Conservation (phyloP, 2,113 vertebrate species). For the Scomber colias region DNA sequence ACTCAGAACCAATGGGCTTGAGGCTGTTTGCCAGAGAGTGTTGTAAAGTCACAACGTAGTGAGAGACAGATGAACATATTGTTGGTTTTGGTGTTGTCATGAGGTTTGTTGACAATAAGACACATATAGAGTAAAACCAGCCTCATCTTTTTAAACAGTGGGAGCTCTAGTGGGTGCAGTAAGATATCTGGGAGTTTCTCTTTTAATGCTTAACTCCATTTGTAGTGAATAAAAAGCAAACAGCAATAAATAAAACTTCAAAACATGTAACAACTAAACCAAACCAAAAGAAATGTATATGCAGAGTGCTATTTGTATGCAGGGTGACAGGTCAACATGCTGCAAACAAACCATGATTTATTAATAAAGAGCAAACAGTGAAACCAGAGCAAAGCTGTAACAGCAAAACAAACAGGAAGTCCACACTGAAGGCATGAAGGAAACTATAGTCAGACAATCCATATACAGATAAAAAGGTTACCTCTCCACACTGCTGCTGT, state of each 20-base stretch:
- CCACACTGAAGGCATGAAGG: constrained; percentile 23
- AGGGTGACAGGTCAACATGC: neutral
- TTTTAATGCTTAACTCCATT: constrained; percentile 77
- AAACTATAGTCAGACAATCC: constrained; percentile 19
- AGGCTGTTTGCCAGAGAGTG: neutral
- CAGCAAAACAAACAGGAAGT: constrained; percentile 19
- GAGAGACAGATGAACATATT: neutral
- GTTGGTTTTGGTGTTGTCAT: neutral
- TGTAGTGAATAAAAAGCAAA: constrained; percentile 84
- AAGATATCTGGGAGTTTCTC: constrained; percentile 6
- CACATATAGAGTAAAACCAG: constrained; percentile 9
- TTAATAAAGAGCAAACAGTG: constrained; percentile 17
- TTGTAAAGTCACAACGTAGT: neutral
- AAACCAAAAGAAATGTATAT: constrained; percentile 76
- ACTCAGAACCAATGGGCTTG: neutral
- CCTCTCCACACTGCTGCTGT: constrained; percentile 33
- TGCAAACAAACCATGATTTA: constrained; percentile 1
- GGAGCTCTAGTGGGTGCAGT: neutral
- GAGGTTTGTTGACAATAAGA: neutral
- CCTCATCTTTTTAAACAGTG: neutral
- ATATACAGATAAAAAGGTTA: constrained; percentile 3
- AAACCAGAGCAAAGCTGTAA: constrained; percentile 18
- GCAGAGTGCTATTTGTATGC: constrained; percentile 61
- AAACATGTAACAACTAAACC: constrained; percentile 72
- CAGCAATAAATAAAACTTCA: constrained; percentile 49